These are phyloP conservation scores for Microctonus aethiopoides DNA, from an alignment of 2,888 invertebrate genomes.

Conservation along the genomic window DNA sequence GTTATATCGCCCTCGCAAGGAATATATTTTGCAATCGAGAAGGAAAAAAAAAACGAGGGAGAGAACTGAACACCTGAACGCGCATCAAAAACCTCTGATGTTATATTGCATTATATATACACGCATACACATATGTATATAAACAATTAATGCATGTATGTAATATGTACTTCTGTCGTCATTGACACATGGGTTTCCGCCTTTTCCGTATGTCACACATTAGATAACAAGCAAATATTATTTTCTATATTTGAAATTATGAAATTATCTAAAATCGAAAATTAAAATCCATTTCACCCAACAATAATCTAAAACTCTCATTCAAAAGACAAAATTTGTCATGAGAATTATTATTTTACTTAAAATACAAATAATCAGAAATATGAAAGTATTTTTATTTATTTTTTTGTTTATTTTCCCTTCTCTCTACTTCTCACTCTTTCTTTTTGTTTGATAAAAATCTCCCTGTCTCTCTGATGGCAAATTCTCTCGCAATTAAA, in stretches of 20 bases:
- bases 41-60: not conserved
- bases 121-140: too few species aligned
- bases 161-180: not conserved
- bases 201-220: not conserved
- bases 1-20: constrained; percentile 22
- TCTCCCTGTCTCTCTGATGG: constrained; percentile 10
- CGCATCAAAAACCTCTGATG: constrained; percentile 21
- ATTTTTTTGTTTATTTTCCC: constrained; percentile 8
- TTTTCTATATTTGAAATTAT: not conserved
- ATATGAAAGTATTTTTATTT: not conserved
- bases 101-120: not conserved
- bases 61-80: constrained; percentile 26
- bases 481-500: constrained; percentile 14
- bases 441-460: constrained; percentile 13
- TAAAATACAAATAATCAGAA: not conserved
- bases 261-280: not conserved
- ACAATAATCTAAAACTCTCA: not conserved
- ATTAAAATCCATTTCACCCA: not conserved
- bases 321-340: constrained; percentile 4
- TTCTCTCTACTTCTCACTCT: not conserved
- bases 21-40: constrained; percentile 32
- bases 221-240: not conserved
- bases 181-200: constrained; percentile 15
- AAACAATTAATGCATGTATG: constrained; percentile 6
- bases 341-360: not conserved